A percentile compares a stretch with the other conserved stretches of the same genome.
Conservation (phyloP, 1,140 invertebrate genomes). For the Tenebrio molitor region DNA sequence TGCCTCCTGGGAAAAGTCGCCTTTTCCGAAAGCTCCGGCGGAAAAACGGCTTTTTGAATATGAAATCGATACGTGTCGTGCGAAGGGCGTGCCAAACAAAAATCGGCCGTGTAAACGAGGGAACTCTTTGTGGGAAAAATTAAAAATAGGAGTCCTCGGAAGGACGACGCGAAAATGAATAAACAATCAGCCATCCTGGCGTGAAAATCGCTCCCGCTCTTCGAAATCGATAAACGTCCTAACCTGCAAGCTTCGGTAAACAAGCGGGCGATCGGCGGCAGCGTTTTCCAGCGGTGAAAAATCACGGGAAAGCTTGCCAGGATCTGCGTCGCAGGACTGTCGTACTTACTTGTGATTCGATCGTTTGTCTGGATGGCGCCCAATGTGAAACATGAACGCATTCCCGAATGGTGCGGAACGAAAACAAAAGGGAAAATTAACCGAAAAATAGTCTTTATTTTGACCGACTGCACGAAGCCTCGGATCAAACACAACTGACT, state of each 20-base stretch:
- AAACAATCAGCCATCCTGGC: constrained; percentile 25
- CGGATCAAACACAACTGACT: constrained; percentile 57
- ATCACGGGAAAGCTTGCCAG: neutral
- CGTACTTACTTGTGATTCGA: constrained; percentile 15
- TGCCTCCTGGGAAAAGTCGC: no score
- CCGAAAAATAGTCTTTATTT: constrained; percentile 40
- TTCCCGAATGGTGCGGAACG: constrained; percentile 20
- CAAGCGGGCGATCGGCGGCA: constrained; percentile 13
- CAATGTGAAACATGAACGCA: constrained; percentile 24
- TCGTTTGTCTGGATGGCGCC: neutral
- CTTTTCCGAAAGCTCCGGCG: no score
- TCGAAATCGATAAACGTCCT: constrained; percentile 39
- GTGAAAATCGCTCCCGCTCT: constrained; percentile 20
- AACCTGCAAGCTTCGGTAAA: constrained; percentile 38
- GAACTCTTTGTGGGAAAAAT: constrained; percentile 6
- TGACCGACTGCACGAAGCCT: constrained; percentile 58
- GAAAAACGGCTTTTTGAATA: neutral
- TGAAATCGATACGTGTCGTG: neutral
- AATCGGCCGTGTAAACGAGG: neutral
- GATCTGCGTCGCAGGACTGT: neutral
- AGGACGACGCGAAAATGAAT: constrained; percentile 8
- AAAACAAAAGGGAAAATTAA: constrained; percentile 8
- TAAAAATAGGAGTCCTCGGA: neutral
- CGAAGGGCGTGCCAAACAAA: constrained; percentile 6
- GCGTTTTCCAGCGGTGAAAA: neutral